phyloP scores from a whole-genome alignment of 2,888 invertebrate genomes.

The Diaperis boleti region DNA sequence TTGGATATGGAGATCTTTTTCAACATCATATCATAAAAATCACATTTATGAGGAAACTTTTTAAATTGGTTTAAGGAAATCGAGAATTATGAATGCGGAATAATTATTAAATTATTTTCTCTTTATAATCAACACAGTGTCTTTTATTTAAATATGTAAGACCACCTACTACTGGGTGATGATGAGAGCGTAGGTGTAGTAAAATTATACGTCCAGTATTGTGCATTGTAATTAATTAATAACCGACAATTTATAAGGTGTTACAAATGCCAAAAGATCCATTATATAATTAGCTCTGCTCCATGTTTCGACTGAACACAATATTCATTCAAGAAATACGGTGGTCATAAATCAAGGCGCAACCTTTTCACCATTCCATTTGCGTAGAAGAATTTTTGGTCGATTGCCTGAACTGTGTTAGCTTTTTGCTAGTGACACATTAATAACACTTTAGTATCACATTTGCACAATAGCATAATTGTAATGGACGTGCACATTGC shows the following conservation, averaged over 20 bases:
- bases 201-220: constrained; percentile 22
- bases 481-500: constrained; percentile 45
- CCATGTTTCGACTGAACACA: not conserved
- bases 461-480: constrained; percentile 50
- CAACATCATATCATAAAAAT: too few species aligned
- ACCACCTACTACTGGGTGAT: constrained; percentile 17
- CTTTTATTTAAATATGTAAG: not conserved
- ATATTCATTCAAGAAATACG: not conserved
- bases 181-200: constrained; percentile 1
- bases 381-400: constrained; percentile 12
- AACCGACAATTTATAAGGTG: constrained; percentile 16
- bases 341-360: not conserved
- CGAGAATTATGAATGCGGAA: too few species aligned
- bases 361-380: constrained; percentile 4
- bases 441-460: constrained; percentile 43
- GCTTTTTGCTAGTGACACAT: constrained; percentile 24
- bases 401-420: constrained; percentile 9
- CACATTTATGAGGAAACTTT: too few species aligned
- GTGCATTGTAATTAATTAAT: constrained; percentile 20
- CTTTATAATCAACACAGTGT: not conserved
- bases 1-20: too few species aligned
- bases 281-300: constrained; percentile 11
- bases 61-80: too few species aligned
- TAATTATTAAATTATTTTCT: too few species aligned
- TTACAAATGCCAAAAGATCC: constrained; percentile 1